Base-by-base conservation (phyloP, 1,140 invertebrate genomes). In the Eriocheir sinensis region DNA sequence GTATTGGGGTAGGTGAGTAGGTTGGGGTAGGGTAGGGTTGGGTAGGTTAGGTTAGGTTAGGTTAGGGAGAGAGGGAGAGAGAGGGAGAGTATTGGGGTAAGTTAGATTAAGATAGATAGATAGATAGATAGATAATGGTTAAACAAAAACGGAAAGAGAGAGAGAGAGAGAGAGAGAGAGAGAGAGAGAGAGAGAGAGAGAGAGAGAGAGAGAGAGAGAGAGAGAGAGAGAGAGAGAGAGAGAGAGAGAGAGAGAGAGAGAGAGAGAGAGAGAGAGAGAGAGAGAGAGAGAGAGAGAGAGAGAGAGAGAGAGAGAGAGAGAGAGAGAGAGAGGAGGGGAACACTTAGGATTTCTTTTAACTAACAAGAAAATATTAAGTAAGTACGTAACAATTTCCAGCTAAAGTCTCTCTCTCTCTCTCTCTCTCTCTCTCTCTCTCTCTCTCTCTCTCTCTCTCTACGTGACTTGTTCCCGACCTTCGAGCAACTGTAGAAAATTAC, bases 191-290 rank as follows among this genome's bases (percentile, higher is more conserved):
- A 12, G 88, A 53, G 48, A 3, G 88, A 53, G 88, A n/a, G 2
- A 17, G 88, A 53, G 48, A 44, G 88, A 34, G 41, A n/a, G 48
- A 34, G 41, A 34, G 40, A 53, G 88, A 53, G 88, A n/a, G 30
- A 38, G 41, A 34, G 88, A 89, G 40, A 53, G 88, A 53, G n/a
- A 89, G 88, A 53, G 88, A 89, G 48, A n/a, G 34, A 34, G 3
- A 3, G 12, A 34, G n/a, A 34, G 3, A 85, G 81, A 85, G 81
- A 85, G 81, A 85, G 81, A 85, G 32, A 85, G 81, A 85, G 32
- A 32, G 17, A 89, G 36, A 48, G 30, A 41, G 40, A 30, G 40
- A 48, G 6, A 30, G 40, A 30, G 40, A 90, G 40, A 34, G 89
- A 34, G 15, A 53, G 40, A 48, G 40, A 32, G 86, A 89, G 38